These are phyloP conservation scores for Mythimna pallens DNA, from an alignment of 2,888 invertebrate species.

Conservation along the genomic window DNA sequence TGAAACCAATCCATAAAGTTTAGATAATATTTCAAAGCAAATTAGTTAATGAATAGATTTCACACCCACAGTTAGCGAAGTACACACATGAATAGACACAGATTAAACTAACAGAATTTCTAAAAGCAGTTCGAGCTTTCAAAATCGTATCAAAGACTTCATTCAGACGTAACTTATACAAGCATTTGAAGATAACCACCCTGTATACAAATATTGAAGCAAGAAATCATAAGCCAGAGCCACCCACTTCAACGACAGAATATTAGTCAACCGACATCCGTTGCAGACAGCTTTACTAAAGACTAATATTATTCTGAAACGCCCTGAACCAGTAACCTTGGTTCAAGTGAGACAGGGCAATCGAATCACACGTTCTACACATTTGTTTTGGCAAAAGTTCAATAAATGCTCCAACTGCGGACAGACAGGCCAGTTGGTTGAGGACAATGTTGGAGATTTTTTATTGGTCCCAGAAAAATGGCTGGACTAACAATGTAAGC, in stretches of 20 bases:
- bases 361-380: constrained; percentile 66
- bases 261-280: constrained; percentile 49
- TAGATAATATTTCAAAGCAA: constrained; percentile 15
- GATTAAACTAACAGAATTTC: neutral
- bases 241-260: constrained; percentile 17
- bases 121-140: constrained; percentile 3
- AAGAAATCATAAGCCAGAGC: constrained; percentile 41
- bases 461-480: constrained; percentile 69
- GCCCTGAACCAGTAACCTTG: constrained; percentile 51
- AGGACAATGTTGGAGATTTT: constrained; percentile 67
- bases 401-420: constrained; percentile 71
- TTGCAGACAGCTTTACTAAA: constrained; percentile 39
- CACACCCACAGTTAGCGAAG: neutral
- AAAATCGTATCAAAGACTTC: constrained; percentile 10
- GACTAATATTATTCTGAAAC: constrained; percentile 47
- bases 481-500: constrained; percentile 67
- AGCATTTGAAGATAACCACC: constrained; percentile 27
- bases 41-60: constrained; percentile 7
- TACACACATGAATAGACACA: constrained; percentile 4
- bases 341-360: constrained; percentile 63
- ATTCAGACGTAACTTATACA: constrained; percentile 1
- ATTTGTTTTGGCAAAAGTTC: constrained; percentile 74
- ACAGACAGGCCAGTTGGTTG: constrained; percentile 65
- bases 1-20: constrained; percentile 8
- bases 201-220: constrained; percentile 50